phyloP scores from a whole-genome alignment of 2,113 vertebrate genomes.

The Panurus biarmicus region DNA sequence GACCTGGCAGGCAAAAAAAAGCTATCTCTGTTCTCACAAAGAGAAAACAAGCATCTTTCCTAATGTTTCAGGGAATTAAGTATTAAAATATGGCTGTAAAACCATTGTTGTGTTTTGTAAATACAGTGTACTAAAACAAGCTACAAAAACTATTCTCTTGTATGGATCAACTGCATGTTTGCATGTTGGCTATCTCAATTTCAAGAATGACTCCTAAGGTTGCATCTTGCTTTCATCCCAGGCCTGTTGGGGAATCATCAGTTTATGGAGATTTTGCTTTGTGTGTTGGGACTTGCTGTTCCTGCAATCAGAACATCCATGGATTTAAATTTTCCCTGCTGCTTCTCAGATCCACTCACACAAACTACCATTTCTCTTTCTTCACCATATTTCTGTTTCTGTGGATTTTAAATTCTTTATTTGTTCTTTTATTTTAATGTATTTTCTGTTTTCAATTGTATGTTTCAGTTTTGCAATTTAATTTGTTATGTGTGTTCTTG shows the following conservation, averaged over 20 bases:
- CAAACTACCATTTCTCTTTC: background rate
- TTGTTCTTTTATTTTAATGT: background rate
- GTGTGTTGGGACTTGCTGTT: background rate
- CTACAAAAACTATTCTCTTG: background rate
- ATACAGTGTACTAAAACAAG: background rate
- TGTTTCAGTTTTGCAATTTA: background rate
- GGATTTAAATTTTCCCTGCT: background rate
- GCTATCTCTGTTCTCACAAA: background rate
- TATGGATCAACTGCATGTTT: background rate
- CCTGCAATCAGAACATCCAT: background rate
- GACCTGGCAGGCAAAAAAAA: background rate
- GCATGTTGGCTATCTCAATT: background rate
- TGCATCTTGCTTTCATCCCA: background rate
- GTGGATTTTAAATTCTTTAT: background rate
- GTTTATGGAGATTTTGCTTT: background rate
- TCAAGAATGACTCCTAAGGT: background rate
- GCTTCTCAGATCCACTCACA: background rate
- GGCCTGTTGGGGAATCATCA: background rate
- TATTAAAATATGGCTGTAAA: background rate
- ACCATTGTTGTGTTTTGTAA: background rate
- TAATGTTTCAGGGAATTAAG: background rate
- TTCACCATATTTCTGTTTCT: background rate
- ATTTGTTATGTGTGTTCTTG: background rate
- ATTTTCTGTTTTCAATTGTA: background rate
- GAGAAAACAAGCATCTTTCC: background rate